These are phyloP conservation scores for Trilocha varians DNA, from an alignment of 2,888 invertebrate genomes.

Conservation along the genomic window DNA sequence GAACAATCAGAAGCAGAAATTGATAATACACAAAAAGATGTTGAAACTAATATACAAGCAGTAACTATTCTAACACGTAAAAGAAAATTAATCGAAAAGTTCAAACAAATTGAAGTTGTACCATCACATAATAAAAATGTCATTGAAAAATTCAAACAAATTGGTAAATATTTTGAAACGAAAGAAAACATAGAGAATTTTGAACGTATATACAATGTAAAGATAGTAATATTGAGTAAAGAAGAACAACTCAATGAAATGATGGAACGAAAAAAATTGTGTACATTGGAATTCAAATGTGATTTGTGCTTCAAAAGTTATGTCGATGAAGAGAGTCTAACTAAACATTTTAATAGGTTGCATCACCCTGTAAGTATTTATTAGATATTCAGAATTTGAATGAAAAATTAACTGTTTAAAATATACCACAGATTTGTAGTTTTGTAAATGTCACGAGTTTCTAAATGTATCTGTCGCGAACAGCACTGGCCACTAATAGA, in stretches of 20 bases:
- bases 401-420: too few relatives aligned
- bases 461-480: too few relatives aligned
- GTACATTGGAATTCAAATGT: conserved; percentile 22
- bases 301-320: conserved; percentile 22
- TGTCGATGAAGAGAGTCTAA: conserved; percentile 18
- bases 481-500: too few relatives aligned
- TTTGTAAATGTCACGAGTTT: too few relatives aligned
- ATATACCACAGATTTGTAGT: too few relatives aligned
- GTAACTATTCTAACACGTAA: neutral
- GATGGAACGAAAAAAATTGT: conserved; percentile 13
- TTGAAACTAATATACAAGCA: neutral
- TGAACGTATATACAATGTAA: conserved; percentile 15
- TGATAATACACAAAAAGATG: neutral
- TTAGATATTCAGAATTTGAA: too few relatives aligned
- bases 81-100: neutral
- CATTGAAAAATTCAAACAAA: conserved; percentile 5
- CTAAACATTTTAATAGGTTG: conserved; percentile 18
- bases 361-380: conserved; percentile 23
- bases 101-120: neutral
- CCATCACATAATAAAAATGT: neutral
- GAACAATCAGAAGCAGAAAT: neutral
- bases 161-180: conserved; percentile 12
- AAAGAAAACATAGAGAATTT: conserved; percentile 17
- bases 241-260: conserved; percentile 21
- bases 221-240: conserved; percentile 13